A percentile compares a stretch with the other conserved stretches of the same genome.
Evolutionary conservation across 2,797 vertebrate species (phyloP).

Genomic region (Megalops cyprinoides): DNA sequence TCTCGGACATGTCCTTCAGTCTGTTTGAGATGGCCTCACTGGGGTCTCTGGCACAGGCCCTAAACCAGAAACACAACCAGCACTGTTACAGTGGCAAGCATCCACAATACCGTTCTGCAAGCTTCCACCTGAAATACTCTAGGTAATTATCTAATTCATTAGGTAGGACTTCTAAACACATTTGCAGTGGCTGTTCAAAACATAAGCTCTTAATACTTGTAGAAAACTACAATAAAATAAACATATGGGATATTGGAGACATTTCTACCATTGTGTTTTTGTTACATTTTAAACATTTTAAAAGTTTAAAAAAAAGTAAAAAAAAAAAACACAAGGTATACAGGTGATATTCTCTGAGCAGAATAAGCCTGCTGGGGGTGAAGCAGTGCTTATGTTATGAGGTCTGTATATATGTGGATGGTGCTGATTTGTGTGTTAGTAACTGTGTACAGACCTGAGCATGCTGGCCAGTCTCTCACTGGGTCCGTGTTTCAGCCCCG

Average conservation of each 20-base stretch:
- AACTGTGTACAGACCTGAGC: slow-evolving; percentile 71
- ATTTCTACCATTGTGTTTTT: too few species aligned
- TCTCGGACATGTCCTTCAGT: slow-evolving; percentile 86
- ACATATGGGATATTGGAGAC: too few species aligned
- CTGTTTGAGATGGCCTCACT: slow-evolving; percentile 80
- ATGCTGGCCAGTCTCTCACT: slow-evolving; percentile 74
- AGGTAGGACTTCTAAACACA: neutral
- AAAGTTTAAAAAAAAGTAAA: too few species aligned
- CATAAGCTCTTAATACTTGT: too few species aligned
- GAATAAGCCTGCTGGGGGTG: too few species aligned
- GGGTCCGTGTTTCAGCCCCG: slow-evolving; percentile 80
- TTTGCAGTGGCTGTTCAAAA: neutral
- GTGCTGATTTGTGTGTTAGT: neutral
- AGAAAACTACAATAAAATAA: too few species aligned
- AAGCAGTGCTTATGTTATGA: too few species aligned
- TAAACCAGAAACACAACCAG: slow-evolving; percentile 49
- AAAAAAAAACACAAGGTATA: too few species aligned
- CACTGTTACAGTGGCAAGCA: neutral
- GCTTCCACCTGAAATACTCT: neutral
- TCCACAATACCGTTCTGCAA: neutral
- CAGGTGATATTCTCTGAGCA: too few species aligned
- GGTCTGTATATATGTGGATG: too few species aligned
- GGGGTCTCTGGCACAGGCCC: slow-evolving; percentile 87
- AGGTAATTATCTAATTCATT: neutral
- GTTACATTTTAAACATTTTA: too few species aligned